A percentile compares a stretch with the other conserved stretches of the same genome.
These are phyloP conservation scores for Acrocyrtus sp. DNA, from an alignment of 2,888 invertebrate genomes.

Conservation along the genomic window DNA sequence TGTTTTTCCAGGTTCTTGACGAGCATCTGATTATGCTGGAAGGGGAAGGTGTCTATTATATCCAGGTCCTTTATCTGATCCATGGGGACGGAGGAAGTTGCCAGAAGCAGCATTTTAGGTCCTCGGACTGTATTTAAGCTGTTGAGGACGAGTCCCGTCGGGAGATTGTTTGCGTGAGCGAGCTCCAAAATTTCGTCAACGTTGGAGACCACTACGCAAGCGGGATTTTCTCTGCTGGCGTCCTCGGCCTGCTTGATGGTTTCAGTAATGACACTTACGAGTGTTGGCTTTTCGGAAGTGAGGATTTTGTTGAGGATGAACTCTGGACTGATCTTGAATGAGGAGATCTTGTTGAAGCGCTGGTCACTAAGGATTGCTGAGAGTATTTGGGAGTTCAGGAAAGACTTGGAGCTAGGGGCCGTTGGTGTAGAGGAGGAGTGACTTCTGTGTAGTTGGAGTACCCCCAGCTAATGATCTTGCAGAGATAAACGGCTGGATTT, in stretches of 20 bases:
- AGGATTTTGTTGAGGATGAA: constrained; percentile 13
- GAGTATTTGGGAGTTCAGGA: constrained; percentile 36
- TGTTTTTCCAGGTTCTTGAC: too few species aligned
- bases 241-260: constrained; percentile 37
- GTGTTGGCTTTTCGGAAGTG: constrained; percentile 8
- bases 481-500: neutral
- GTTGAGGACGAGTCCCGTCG: neutral
- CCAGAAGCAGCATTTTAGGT: constrained; percentile 16
- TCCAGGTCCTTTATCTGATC: neutral
- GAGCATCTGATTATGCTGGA: too few species aligned
- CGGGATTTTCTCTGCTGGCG: neutral
- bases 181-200: constrained; percentile 10
- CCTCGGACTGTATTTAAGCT: neutral
- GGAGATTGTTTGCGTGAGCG: neutral
- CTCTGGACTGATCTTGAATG: constrained; percentile 31
- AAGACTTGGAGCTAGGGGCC: constrained; percentile 17
- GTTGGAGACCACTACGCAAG: neutral
- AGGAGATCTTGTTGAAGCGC: constrained; percentile 10
- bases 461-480: neutral
- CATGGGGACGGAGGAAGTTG: constrained; percentile 13
- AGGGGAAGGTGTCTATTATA: too few species aligned
- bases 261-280: constrained; percentile 13
- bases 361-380: constrained; percentile 19
- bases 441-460: constrained; percentile 16
- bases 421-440: constrained; percentile 16